A percentile compares a stretch with the other conserved stretches of the same genome.
phyloP scores from a whole-genome alignment of 2,113 vertebrate species.

The Potamarius usumacintae region DNA sequence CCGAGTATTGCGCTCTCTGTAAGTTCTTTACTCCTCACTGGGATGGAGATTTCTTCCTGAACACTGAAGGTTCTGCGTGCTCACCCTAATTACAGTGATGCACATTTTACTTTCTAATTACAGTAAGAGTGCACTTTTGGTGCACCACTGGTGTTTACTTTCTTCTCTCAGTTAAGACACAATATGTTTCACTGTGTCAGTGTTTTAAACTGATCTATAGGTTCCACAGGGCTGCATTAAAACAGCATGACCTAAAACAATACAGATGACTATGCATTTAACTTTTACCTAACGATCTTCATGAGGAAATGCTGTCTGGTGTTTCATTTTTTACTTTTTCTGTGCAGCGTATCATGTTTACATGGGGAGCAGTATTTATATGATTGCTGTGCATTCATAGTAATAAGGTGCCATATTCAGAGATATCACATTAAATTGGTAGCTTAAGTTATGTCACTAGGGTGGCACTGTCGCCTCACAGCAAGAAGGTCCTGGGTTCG shows the following conservation, averaged over 20 bases:
- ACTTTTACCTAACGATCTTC: not conserved
- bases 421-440: too few relatives aligned
- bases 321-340: not conserved
- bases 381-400: not conserved
- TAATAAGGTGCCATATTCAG: not conserved
- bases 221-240: not conserved
- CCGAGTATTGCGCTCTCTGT: not conserved
- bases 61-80: not conserved
- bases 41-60: not conserved
- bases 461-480: too few relatives aligned
- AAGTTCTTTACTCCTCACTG: not conserved
- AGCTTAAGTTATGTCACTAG: too few relatives aligned
- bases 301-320: not conserved
- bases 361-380: not conserved
- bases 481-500: too few relatives aligned
- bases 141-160: not conserved
- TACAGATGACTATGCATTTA: not conserved
- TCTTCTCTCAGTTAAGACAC: not conserved
- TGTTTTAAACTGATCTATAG: not conserved
- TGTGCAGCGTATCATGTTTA: not conserved
- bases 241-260: not conserved
- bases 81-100: constrained; percentile 20
- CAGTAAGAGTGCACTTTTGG: not conserved
- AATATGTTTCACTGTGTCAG: constrained; percentile 11
- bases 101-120: constrained; percentile 17